Evolutionary conservation across 2,888 invertebrate species (phyloP).

Genomic region (Lydus trimaculatus): DNA sequence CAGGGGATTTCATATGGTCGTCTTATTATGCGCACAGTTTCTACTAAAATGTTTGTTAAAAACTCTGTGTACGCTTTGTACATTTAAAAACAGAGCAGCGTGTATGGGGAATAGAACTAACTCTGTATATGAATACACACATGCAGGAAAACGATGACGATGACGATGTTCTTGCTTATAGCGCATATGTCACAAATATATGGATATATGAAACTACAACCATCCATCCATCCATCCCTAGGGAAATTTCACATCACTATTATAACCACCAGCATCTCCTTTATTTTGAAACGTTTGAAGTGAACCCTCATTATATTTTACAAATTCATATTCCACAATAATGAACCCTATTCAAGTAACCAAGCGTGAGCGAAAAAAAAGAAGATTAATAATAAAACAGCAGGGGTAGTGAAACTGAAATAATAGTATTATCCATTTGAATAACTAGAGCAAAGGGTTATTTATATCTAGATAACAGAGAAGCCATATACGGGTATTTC

Average conservation of each 20-base stretch:
- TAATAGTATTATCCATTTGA: background rate
- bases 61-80: background rate
- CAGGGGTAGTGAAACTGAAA: background rate
- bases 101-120: background rate
- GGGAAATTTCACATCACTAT: constrained; percentile 11
- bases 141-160: background rate
- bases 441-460: background rate
- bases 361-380: background rate
- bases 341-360: background rate
- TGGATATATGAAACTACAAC: background rate
- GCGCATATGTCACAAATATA: constrained; percentile 31
- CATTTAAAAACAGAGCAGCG: background rate
- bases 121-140: background rate
- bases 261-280: background rate
- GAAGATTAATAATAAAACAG: constrained; percentile 1
- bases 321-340: background rate
- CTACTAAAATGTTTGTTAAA: background rate
- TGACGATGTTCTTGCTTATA: constrained; percentile 16
- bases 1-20: constrained; percentile 24
- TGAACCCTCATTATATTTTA: background rate
- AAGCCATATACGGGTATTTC: background rate
- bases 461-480: background rate
- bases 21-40: constrained; percentile 15
- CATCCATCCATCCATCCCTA: background rate
- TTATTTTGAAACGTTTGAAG: background rate